A percentile compares a stretch with the other conserved stretches of the same genome.
Evolutionary conservation across 2,888 invertebrate genomes (phyloP).

Genomic region (Catocala fraxini): DNA sequence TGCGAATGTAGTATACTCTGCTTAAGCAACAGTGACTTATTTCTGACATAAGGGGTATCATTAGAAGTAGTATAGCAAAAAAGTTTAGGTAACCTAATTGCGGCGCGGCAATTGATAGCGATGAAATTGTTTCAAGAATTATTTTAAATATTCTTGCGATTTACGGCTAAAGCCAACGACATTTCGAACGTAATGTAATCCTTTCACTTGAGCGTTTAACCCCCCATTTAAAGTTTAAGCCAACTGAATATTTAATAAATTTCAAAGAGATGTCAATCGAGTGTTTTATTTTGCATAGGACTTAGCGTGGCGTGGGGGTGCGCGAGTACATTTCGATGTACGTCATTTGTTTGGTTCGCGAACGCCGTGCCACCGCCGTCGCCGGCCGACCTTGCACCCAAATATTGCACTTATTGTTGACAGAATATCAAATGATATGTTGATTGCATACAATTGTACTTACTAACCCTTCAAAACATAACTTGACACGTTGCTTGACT

Average conservation of each 20-base stretch:
- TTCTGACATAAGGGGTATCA: no score
- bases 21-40: no score
- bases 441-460: constrained; percentile 61
- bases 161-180: constrained; percentile 29
- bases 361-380: constrained; percentile 49
- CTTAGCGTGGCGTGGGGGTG: constrained; percentile 75
- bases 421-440: constrained; percentile 82
- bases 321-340: constrained; percentile 86
- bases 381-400: constrained; percentile 40
- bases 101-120: neutral
- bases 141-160: constrained; percentile 14
- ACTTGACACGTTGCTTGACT: neutral
- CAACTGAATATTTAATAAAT: constrained; percentile 86
- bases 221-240: constrained; percentile 81
- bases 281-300: constrained; percentile 88
- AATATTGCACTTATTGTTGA: constrained; percentile 79
- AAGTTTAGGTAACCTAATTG: neutral
- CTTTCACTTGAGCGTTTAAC: constrained; percentile 84
- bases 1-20: no score
- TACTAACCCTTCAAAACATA: constrained; percentile 25
- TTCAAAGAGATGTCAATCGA: constrained; percentile 86
- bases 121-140: neutral
- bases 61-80: neutral
- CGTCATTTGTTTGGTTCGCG: constrained; percentile 82
- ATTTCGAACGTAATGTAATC: constrained; percentile 66